Base-by-base conservation (phyloP, 2,113 vertebrate genomes). In the Dipodomys spectabilis region DNA sequence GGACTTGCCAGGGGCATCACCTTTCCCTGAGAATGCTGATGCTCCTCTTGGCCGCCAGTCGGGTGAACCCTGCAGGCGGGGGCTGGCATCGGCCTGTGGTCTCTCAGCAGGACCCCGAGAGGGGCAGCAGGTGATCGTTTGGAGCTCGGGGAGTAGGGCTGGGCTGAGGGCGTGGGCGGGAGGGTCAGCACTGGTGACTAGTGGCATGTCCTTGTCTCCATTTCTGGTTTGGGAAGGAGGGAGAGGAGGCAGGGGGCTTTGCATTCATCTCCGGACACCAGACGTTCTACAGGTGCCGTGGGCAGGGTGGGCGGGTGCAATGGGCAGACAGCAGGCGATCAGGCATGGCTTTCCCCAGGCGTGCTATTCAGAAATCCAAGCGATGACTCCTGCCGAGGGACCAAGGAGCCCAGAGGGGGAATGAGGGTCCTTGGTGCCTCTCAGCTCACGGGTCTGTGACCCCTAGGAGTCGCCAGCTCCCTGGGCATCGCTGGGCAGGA, bases 321-420 rank as follows among this genome's bases (percentile, higher is more conserved):
- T 60, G 62, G 91, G 75, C 60, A 85, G 69, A 22, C 86, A 79
- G 79, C 69, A 62, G 45, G 6, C 68, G 64, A 44, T 30, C 95
- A 95, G 90, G 89, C 19, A 81, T 20, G 4, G 3, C 45, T 19
- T 1, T 91, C 20, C 7, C 57, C 11, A 35, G 35, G 60, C 45
- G 1, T 86, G 25, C 64, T 27, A 1, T 87, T 53, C 32, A 20
- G 60, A 1, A 82, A 49, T 44, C 79, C 65, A 4, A 91, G 32
- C 6, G 78, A 82, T n/a, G 65, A 0, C n/a, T 60, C 65, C 77
- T 49, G 0, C 57, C 2, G 0, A 0, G 39, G 77, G 67, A 28
- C 4, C 23, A 53, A n/a, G 11, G 15, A 91, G 84, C 82, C 91
- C 69, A 65, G 81, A 95, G 85, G 85, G 82, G 94, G 91, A 44